phyloP scores from a whole-genome alignment of 1,140 invertebrate species.

The Probaryconus sp. region DNA sequence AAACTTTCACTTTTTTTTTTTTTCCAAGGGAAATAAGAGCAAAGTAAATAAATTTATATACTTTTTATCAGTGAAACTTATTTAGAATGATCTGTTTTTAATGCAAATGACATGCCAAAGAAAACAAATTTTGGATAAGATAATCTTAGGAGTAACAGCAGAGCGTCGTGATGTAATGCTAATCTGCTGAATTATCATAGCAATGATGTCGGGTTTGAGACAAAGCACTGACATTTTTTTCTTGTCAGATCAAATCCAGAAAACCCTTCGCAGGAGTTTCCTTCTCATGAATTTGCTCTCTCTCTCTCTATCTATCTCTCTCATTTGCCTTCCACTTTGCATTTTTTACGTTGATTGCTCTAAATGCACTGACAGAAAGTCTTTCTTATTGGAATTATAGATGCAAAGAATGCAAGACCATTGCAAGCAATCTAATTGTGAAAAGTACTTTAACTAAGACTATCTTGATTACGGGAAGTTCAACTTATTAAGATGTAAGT shows the following conservation, averaged over 20 bases:
- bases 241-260: constrained; percentile 21
- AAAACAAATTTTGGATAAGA: constrained; percentile 33
- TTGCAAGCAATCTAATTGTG: constrained; percentile 18
- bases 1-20: no score
- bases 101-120: constrained; percentile 33
- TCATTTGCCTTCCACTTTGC: constrained; percentile 40
- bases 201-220: constrained; percentile 29
- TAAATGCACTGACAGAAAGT: constrained; percentile 8
- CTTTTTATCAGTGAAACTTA: no score
- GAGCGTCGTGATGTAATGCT: constrained; percentile 27
- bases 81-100: no score
- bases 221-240: constrained; percentile 30
- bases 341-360: constrained; percentile 27
- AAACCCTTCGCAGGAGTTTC: constrained; percentile 22
- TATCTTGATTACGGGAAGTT: constrained; percentile 3
- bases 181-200: constrained; percentile 34
- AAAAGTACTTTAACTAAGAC: constrained; percentile 25
- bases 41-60: no score
- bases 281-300: constrained; percentile 24
- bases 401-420: not conserved
- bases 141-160: constrained; percentile 16
- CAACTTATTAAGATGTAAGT: constrained; percentile 11
- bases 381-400: constrained; percentile 3
- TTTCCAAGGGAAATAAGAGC: no score
- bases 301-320: no score